phyloP scores from a whole-genome alignment of 2,797 vertebrate genomes.

The Pangasius krempfi region DNA sequence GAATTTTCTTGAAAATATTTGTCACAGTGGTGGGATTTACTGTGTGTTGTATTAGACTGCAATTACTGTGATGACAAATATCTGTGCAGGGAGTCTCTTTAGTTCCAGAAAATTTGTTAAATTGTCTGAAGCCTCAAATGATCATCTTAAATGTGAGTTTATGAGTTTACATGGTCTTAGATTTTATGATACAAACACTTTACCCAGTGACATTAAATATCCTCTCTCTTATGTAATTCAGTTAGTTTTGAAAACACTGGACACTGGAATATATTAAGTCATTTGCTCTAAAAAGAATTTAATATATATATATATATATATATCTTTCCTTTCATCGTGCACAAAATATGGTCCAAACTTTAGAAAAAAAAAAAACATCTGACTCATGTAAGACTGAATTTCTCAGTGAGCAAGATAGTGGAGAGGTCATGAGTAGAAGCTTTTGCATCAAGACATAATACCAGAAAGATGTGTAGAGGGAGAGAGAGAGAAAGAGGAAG shows the following conservation, averaged over 20 bases:
- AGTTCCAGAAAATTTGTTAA: background rate
- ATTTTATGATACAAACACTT: background rate
- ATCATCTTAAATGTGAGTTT: background rate
- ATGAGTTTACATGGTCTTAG: background rate
- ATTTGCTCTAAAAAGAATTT: background rate
- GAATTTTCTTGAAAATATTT: background rate
- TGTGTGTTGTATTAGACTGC: background rate
- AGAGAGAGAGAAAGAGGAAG: conserved; percentile 59
- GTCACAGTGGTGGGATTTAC: background rate
- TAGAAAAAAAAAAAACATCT: conserved; percentile 20
- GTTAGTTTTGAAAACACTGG: background rate
- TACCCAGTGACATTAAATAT: background rate
- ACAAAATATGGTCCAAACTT: conserved; percentile 12
- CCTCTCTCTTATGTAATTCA: background rate
- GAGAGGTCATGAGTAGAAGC: conserved; percentile 58
- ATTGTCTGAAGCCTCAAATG: background rate
- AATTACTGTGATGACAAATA: background rate
- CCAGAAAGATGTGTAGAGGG: conserved; percentile 51
- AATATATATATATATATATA: no score
- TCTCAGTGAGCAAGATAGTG: conserved; percentile 31
- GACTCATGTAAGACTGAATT: conserved; percentile 45
- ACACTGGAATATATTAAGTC: background rate
- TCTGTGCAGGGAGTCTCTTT: background rate
- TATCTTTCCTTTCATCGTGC: background rate
- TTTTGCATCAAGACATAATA: conserved; percentile 44